Evolutionary conservation across 2,113 vertebrate genomes (phyloP).

Genomic region (Leptocoma aspasia): DNA sequence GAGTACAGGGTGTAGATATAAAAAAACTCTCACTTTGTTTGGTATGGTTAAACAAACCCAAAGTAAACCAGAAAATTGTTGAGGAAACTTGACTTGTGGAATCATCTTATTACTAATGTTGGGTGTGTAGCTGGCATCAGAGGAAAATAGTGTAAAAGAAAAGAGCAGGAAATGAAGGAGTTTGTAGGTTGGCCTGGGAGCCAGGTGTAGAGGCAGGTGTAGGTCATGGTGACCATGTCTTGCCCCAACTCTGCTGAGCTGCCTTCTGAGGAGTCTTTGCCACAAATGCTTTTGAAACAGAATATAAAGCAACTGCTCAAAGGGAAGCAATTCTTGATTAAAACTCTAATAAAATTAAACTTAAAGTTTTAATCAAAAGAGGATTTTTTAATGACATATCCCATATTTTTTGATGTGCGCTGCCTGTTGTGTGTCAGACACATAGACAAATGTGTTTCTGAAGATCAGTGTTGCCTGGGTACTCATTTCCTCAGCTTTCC

Average conservation of each 20-base stretch:
- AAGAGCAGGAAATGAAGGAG: neutral
- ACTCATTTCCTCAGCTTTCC: neutral
- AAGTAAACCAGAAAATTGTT: neutral
- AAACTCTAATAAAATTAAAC: neutral
- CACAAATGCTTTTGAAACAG: neutral
- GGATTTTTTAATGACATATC: neutral
- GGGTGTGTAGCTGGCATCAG: neutral
- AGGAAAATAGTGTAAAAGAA: neutral
- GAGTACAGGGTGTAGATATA: fast-evolving
- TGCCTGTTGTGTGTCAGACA: neutral
- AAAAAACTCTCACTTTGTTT: neutral
- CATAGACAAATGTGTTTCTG: neutral
- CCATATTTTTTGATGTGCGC: neutral
- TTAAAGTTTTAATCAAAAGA: neutral
- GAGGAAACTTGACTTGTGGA: neutral
- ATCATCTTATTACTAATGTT: neutral
- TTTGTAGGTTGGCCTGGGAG: neutral
- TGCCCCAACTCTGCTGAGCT: neutral
- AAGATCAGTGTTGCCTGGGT: neutral
- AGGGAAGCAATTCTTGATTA: neutral
- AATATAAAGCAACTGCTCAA: neutral
- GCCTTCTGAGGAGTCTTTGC: neutral
- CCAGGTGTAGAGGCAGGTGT: neutral
- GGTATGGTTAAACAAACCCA: neutral
- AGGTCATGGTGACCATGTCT: fast-evolving